A percentile compares a stretch with the other conserved stretches of the same genome.
phyloP scores from a whole-genome alignment of 2,113 vertebrate genomes.

The Eudorcas thomsonii region DNA sequence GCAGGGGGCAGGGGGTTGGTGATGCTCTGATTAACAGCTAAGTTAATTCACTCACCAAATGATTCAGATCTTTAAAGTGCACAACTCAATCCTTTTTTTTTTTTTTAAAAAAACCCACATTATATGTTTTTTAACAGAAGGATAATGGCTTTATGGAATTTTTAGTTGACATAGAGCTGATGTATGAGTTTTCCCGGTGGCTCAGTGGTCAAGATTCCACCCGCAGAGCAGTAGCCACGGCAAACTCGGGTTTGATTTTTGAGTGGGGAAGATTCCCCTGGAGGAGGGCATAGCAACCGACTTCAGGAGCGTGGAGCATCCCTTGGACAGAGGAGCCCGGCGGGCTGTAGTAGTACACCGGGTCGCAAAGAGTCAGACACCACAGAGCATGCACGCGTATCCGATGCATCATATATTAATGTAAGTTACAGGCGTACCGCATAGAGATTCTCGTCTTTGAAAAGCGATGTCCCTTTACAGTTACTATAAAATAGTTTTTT shows the following conservation, averaged over 20 bases:
- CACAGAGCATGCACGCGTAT: rapidly evolving
- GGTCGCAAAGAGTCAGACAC: not conserved
- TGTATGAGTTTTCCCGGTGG: rapidly evolving
- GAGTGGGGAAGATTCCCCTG: not conserved
- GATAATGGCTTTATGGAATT: not conserved
- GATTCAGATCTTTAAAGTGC: not conserved
- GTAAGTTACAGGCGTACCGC: rapidly evolving
- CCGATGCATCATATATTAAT: not conserved
- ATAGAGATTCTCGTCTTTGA: rapidly evolving
- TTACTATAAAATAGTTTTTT: not conserved
- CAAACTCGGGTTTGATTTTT: not conserved
- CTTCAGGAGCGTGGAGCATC: not conserved
- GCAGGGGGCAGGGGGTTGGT: rapidly evolving
- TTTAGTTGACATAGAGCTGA: not conserved
- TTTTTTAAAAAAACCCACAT: rapidly evolving
- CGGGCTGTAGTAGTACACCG: rapidly evolving
- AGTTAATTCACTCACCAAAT: not conserved
- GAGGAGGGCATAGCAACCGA: not conserved
- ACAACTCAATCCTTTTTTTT: not conserved
- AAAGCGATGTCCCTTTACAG: not conserved
- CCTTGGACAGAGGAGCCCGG: not conserved
- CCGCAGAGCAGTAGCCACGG: not conserved
- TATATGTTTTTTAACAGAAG: not conserved
- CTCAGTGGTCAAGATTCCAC: not conserved
- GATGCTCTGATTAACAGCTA: not conserved